Evolutionary conservation across 2,888 invertebrate genomes (phyloP), one percentile per base, ranked within the genome.

Genomic region (Sarcophaga carnaria): DNA sequence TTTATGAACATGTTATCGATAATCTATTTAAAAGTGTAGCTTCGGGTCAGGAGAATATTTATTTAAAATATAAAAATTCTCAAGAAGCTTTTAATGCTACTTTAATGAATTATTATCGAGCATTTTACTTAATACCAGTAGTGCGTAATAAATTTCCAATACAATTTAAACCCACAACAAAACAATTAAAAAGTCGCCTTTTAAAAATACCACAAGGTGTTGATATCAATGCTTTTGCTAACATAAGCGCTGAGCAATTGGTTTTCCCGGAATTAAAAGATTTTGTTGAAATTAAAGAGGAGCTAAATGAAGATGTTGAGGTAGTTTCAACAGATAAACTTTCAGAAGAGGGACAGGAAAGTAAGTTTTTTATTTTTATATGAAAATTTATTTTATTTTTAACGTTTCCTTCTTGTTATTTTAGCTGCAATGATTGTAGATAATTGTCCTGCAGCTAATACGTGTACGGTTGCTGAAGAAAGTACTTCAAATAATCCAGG

Each of bases 51-150:
- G 47, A 69, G 20, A 37, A 66, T 12, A 62, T 72, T n/a, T 79
- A 25, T 27, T 2, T 62, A 8, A 76, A 79, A 76, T 76, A 79
- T 10, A 72, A 72, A 67, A 81, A 37, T 60, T 67, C 70, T 8
- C 22, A 78, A 14, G 47, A 59, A 47, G 45, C 64, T n/a, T 70
- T 72, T 22, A 37, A 72, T 12, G 49, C 2, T 2, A 69, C 80
- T 14, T 62, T 83, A 10, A 14, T 17, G 4, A 63, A 81, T 2
- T 87, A 81, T 69, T 87, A 85, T 72, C 63, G 60, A 27, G 63
- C 81, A 10, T 88, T 85, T 37, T 88, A 88, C 72, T 47, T 69
- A 11, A 8, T 17, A 27, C 86, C 88, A 0, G 22, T 27, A 17
- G 63, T 87, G 49, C 60, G 88, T 12, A 14, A 83, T 49, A 66